These are phyloP conservation scores for Dasypolia templi DNA, from an alignment of 2,888 invertebrate genomes.

Conservation along the genomic window DNA sequence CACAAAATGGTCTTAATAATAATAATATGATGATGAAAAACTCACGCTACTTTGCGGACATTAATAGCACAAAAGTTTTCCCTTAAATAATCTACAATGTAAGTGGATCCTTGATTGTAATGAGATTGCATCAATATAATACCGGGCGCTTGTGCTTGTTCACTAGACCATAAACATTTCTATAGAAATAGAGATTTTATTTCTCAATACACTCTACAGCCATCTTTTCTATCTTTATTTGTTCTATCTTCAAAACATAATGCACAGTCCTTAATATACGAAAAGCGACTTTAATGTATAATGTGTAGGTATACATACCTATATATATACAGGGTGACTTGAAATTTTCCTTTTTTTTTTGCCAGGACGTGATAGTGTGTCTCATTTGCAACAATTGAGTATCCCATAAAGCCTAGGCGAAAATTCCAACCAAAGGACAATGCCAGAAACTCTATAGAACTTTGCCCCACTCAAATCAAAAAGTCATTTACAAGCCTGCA, in stretches of 20 bases:
- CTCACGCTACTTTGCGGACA: background rate
- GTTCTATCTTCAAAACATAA: constrained; percentile 22
- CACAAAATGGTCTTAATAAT: too few relatives aligned
- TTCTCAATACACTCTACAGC: constrained; percentile 17
- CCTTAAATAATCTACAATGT: background rate
- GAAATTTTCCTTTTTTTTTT: too few relatives aligned
- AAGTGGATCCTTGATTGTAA: constrained; percentile 18
- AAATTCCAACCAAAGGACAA: too few relatives aligned
- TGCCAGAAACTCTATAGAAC: too few relatives aligned
- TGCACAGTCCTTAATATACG: constrained; percentile 1
- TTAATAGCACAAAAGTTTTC: background rate
- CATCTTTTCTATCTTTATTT: constrained; percentile 13
- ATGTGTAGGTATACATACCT: too few relatives aligned
- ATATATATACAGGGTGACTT: too few relatives aligned
- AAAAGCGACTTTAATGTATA: too few relatives aligned
- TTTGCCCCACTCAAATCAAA: too few relatives aligned
- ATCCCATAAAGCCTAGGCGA: too few relatives aligned
- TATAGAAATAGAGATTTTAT: constrained; percentile 29
- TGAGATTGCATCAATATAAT: constrained; percentile 20
- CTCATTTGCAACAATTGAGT: too few relatives aligned
- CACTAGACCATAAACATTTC: constrained; percentile 31
- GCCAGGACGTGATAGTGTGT: too few relatives aligned
- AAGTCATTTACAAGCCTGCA: too few relatives aligned
- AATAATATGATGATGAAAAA: background rate
- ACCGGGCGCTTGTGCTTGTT: constrained; percentile 25